Base-by-base conservation (phyloP, 2,797 vertebrate species). In the Paratrypauchen microcephalus region DNA sequence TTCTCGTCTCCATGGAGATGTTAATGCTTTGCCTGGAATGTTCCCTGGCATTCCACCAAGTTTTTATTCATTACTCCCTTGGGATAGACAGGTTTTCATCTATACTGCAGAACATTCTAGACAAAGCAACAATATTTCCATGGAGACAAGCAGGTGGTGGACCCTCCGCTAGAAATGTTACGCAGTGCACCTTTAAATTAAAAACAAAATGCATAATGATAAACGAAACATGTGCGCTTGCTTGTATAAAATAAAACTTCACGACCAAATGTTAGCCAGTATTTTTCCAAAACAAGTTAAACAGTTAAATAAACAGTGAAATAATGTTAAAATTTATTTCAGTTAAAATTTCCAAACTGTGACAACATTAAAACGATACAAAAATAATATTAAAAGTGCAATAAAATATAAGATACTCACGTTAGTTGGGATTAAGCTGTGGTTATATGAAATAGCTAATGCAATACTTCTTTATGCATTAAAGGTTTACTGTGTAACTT, bases 351-450 rank as follows among this genome's bases (percentile, higher is more conserved):
- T 66, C 5, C 73, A 70, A 15, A 65, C 41, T 3, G 41, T 45
- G 24, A 21, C 32, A 30, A 74, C 68, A 71, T 56, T 78, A 81
- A 88, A 88, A 74, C 47, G 58, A 62, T 76, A 82, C 18, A 75
- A 72, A 78, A 81, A 54, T 23, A 28, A 60, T 55, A 55, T 55
- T 79, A 91, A 15, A 45, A 91, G 86, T 91, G 87, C 88, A 69
- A 57, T 70, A 70, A 80, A 28, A 16, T 57, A 71, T 21, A 72
- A 48, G 3, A 54, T 64, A 59, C 6, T 3, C 26, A 32, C 32
- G 45, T 67, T 19, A 32, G 58, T 28, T 39, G 36, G 16, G 36
- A 62, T 23, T 68, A 11, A 24, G 71, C 30, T 59, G 69, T 30
- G 57, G 28, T 28, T 19, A 59, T 11, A 60, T n/a, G 28, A 7